Conservation (phyloP, 2,113 vertebrate genomes). For the Fukomys damarensis region DNA sequence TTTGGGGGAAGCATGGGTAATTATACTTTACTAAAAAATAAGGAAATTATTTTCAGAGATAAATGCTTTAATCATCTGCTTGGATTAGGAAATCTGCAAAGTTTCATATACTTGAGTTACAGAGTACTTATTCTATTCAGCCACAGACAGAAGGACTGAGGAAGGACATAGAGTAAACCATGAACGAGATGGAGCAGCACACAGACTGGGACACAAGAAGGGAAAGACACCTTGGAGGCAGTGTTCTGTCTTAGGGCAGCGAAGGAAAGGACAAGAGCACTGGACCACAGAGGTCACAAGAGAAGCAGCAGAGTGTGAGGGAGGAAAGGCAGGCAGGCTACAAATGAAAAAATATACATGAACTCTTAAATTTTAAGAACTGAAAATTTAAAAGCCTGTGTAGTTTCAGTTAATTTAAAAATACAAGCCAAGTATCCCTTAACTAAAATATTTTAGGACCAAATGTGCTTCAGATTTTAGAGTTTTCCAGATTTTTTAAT, state of each 20-base stretch:
- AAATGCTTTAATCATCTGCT: neutral
- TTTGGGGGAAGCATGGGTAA: neutral
- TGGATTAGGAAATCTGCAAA: neutral
- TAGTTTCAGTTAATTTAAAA: neutral
- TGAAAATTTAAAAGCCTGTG: neutral
- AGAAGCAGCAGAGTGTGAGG: neutral
- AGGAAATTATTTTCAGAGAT: neutral
- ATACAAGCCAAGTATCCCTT: neutral
- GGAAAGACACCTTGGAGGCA: neutral
- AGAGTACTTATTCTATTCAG: neutral
- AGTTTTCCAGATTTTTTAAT: neutral
- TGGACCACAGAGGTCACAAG: accelerated
- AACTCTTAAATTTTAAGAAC: neutral
- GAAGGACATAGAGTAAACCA: neutral
- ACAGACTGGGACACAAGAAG: neutral
- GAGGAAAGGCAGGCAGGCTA: too few species aligned
- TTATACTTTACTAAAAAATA: neutral
- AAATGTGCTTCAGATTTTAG: neutral
- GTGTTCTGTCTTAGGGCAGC: neutral
- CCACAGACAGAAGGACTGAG: neutral
- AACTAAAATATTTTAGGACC: neutral
- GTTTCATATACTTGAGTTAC: neutral
- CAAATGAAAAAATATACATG: neutral
- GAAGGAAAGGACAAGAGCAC: too few species aligned
- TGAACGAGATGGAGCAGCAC: neutral